Conservation (phyloP, 2,888 invertebrate species). For the Eilema sororculum region DNA sequence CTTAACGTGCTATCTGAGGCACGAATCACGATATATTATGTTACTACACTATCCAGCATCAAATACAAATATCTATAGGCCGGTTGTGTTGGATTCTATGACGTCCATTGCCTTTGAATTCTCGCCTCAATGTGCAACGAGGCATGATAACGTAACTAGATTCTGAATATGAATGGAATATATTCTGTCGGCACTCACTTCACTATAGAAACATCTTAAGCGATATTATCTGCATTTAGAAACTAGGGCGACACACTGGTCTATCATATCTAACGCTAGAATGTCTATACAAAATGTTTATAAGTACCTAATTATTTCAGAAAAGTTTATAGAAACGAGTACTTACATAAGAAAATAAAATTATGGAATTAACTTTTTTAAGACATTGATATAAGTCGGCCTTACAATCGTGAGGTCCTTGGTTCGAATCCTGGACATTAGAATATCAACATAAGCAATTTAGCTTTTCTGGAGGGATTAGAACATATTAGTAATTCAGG, state of each 20-base stretch:
- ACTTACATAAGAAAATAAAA: too few relatives aligned
- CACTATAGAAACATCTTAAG: not conserved
- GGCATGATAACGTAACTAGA: slow-evolving; percentile 50
- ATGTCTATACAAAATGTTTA: slow-evolving; percentile 39
- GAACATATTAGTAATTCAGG: too few relatives aligned
- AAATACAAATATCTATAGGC: slow-evolving; percentile 22
- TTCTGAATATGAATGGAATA: slow-evolving; percentile 58
- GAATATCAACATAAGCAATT: too few relatives aligned
- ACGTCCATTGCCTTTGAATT: slow-evolving; percentile 50
- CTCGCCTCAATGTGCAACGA: slow-evolving; percentile 45
- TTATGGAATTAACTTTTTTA: too few relatives aligned
- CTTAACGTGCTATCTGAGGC: not conserved
- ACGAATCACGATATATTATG: not conserved
- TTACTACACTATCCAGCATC: slow-evolving; percentile 1
- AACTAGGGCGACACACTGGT: slow-evolving; percentile 34
- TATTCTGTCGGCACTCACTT: not conserved
- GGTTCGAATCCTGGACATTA: too few relatives aligned
- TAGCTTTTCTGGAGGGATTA: too few relatives aligned
- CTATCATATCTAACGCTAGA: slow-evolving; percentile 24
- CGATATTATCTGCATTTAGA: slow-evolving; percentile 4
- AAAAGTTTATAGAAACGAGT: too few relatives aligned
- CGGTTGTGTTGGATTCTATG: slow-evolving; percentile 47
- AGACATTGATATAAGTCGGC: too few relatives aligned
- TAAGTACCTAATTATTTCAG: not conserved
- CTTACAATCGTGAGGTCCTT: too few relatives aligned